phyloP scores from a whole-genome alignment of 2,888 invertebrate species.

The Brenthis hecate region DNA sequence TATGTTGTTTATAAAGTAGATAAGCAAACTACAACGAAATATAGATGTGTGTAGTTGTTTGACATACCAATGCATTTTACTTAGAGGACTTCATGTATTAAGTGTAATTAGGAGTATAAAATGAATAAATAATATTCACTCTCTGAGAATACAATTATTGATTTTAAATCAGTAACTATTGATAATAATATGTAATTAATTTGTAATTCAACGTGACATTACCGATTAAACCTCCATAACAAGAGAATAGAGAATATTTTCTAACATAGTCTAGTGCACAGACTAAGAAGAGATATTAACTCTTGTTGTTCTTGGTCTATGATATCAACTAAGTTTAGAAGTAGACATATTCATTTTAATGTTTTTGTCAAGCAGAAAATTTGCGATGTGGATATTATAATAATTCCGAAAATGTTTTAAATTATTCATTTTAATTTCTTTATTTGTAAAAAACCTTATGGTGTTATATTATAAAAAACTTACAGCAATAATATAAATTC shows the following conservation, averaged over 20 bases:
- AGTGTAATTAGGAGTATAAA: not conserved
- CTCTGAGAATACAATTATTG: slow-evolving; percentile 1
- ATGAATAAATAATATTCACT: not conserved
- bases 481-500: no score
- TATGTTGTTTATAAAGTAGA: slow-evolving; percentile 3
- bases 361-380: no score
- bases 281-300: not conserved
- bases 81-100: not conserved
- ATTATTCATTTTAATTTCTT: no score
- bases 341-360: no score
- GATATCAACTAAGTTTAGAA: no score
- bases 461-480: no score
- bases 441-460: no score
- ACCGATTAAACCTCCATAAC: slow-evolving; percentile 33
- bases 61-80: not conserved
- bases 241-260: not conserved
- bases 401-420: no score
- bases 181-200: slow-evolving; percentile 18
- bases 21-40: slow-evolving; percentile 7
- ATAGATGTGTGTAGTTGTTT: not conserved
- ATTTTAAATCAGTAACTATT: not conserved
- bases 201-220: slow-evolving; percentile 39
- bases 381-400: no score
- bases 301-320: no score
- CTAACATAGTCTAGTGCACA: not conserved